Conservation (phyloP, 2,888 invertebrate genomes). For the Camptogramma bilineatum region DNA sequence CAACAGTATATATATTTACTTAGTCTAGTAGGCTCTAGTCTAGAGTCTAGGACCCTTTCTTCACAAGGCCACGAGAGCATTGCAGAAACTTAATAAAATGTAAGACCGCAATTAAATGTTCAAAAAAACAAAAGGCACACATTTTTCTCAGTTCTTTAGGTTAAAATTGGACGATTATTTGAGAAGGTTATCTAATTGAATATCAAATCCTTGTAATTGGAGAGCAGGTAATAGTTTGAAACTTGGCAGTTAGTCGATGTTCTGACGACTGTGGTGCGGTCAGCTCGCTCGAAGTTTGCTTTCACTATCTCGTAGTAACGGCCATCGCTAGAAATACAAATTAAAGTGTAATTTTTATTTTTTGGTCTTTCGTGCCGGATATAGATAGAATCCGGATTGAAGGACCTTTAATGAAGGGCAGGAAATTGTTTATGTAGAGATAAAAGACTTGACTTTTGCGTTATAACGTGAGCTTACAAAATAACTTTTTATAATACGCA, state of each 20-base stretch:
- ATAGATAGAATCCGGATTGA: not conserved
- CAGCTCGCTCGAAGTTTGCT: slow-evolving; percentile 99
- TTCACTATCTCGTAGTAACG: slow-evolving; percentile 99
- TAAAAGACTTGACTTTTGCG: too few relatives aligned
- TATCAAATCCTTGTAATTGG: slow-evolving; percentile 97
- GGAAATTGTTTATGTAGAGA: not conserved
- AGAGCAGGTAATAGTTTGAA: slow-evolving; percentile 96
- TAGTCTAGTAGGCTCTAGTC: too few relatives aligned
- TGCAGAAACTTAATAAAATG: not conserved
- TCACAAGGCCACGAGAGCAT: not conserved
- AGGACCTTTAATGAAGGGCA: not conserved
- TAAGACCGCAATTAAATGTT: not conserved
- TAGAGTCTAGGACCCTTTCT: not conserved
- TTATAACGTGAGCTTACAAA: too few relatives aligned
- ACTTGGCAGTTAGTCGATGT: slow-evolving; percentile 98
- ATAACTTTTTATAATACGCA: too few relatives aligned
- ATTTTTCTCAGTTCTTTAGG: slow-evolving; percentile 8
- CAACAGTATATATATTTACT: not conserved
- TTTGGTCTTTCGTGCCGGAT: slow-evolving; percentile 15
- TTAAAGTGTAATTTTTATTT: not conserved
- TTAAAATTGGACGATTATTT: slow-evolving; percentile 2
- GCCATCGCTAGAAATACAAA: slow-evolving; percentile 91
- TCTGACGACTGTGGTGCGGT: slow-evolving; percentile 97
- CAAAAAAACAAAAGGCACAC: slow-evolving; percentile 4
- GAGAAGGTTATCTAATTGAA: slow-evolving; percentile 94